Evolutionary conservation across 2,113 vertebrate genomes (phyloP), one percentile per base, ranked within the genome.

Genomic region (Protobothrops flavoviridis): DNA sequence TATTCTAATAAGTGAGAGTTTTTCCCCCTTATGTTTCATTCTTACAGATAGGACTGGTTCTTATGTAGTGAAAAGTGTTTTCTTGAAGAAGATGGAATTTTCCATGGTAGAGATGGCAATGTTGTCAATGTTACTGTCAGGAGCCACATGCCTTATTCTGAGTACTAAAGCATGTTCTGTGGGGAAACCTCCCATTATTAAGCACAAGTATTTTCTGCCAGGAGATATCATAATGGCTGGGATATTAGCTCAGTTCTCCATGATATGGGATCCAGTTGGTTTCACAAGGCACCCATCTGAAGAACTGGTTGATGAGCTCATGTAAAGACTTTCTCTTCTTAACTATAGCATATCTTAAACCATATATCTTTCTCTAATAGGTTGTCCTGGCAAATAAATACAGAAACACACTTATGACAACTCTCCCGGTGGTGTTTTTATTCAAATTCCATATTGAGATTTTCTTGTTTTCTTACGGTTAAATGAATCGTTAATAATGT

Each of bases 21-120:
- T 17, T 3, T 0, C 0, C 9, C 23, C 9, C 21, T 57, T 57
- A 61, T 13, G 4, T 69, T 69, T 69, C 64, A 69, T 15, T n/a
- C 1, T 69, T 56, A 33, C 11, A 4, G n/a, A 10, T 7, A 3
- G 52, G 23, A 1, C 0, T 1, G 24, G 1, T 21, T 53, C 1
- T 0, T 64, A 5, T 20, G 33, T 33, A 4, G 12, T 52, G 11
- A 43, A 3, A 69, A n/a, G 43, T 12, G 1, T 45, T 43, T 9
- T 29, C 12, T 10, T 48, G 12, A 20, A 15, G 11, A 85, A 91
- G 33, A 91, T 91, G n/a, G 21, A 17, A 15, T 11, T 85, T 43
- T 85, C 43, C 39, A 13, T 91, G 0, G 3, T 1, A 1, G 24
- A 29, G 10, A 61, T 61, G 26, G 3, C 59, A 61, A 61, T 12